These are phyloP conservation scores for Pongo pygmaeus DNA, from an alignment of 2,113 vertebrate genomes.

Conservation along the genomic window DNA sequence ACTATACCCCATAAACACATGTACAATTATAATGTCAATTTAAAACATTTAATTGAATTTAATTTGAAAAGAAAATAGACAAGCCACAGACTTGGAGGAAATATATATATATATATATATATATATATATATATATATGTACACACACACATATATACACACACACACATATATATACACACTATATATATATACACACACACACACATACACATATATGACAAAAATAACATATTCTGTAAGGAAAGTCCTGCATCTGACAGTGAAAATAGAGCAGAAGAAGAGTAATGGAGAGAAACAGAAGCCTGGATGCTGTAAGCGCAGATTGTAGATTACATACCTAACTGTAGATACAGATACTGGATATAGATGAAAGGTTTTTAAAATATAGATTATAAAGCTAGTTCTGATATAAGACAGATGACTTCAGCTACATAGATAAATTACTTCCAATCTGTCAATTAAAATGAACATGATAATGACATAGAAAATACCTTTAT, in stretches of 20 bases:
- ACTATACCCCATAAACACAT: not conserved
- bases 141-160: too few species aligned
- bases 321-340: rapidly evolving
- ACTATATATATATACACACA: too few species aligned
- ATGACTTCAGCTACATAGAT: not conserved
- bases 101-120: not conserved
- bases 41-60: not conserved
- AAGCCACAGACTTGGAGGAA: not conserved
- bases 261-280: not conserved
- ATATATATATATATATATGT: too few species aligned
- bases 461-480: not conserved
- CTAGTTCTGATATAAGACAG: not conserved
- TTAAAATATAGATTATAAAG: not conserved
- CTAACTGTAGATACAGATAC: too few species aligned
- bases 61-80: not conserved
- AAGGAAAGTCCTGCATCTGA: not conserved
- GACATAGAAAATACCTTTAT: not conserved
- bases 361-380: not conserved
- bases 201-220: not conserved
- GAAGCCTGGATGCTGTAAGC: too few species aligned
- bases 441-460: not conserved
- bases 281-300: not conserved
- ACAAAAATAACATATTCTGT: not conserved
- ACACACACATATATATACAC: too few species aligned
- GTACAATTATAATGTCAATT: not conserved